A percentile compares a stretch with the other conserved stretches of the same genome.
These are phyloP conservation scores for Stigmatopora argus DNA, from an alignment of 2,113 vertebrate genomes.

Conservation along the genomic window DNA sequence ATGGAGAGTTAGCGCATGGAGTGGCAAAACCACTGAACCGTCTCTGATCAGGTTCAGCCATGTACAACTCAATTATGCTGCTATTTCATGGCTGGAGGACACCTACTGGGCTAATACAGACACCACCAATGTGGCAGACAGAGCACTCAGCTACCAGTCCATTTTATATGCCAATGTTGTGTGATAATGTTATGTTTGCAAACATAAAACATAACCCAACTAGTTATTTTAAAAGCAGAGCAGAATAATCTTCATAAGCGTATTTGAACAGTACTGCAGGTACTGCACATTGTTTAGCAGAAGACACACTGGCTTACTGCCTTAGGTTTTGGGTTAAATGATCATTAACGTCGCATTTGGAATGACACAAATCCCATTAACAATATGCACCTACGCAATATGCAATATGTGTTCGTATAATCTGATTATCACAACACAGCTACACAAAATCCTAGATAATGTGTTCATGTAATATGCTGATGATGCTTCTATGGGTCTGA, in stretches of 20 bases:
- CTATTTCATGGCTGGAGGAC: conserved; percentile 70
- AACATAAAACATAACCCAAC: conserved; percentile 7
- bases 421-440: conserved; percentile 51
- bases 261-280: conserved; percentile 20
- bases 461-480: conserved; percentile 10
- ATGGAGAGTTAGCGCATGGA: conserved; percentile 60
- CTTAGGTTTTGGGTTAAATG: conserved; percentile 53
- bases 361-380: conserved; percentile 56
- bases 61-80: conserved; percentile 74
- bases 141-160: conserved; percentile 17
- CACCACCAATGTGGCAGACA: conserved; percentile 38
- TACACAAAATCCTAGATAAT: conserved; percentile 34
- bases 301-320: conserved; percentile 29
- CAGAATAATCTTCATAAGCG: conserved; percentile 44
- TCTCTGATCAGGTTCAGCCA: conserved; percentile 73
- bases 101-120: conserved; percentile 61
- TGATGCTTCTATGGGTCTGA: conserved; percentile 11
- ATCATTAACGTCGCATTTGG: conserved; percentile 50
- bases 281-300: conserved; percentile 37
- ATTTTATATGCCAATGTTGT: neutral
- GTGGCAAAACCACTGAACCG: conserved; percentile 69
- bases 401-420: conserved; percentile 54
- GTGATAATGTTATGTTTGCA: neutral
- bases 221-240: conserved; percentile 18
- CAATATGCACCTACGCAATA: conserved; percentile 35